These are phyloP conservation scores for Hydractinia echinata DNA, from an alignment of 30 jellyfish, hydroid and myxozoan species.

Conservation along the genomic window DNA sequence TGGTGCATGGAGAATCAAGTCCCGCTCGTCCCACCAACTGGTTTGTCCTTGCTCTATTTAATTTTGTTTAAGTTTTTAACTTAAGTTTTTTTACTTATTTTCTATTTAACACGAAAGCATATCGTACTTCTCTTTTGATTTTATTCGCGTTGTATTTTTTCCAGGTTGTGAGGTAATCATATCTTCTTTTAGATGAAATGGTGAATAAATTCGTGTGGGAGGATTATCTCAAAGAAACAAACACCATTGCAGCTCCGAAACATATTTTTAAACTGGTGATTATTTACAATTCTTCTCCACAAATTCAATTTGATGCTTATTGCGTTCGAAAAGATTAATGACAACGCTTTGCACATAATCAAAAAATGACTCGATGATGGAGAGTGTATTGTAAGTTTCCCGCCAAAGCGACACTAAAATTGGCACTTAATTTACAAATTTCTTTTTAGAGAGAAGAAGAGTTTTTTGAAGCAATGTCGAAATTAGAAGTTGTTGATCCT, in stretches of 20 bases:
- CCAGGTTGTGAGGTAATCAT: not conserved
- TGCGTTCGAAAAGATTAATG: not conserved
- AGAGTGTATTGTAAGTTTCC: no score
- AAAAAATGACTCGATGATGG: no score
- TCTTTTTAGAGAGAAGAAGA: no score
- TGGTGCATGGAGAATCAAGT: conserved; percentile 85
- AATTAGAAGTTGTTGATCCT: conserved; percentile 97
- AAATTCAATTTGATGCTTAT: no score
- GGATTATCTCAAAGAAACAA: conserved; percentile 66
- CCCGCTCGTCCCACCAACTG: conserved; percentile 90
- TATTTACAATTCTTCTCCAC: not conserved
- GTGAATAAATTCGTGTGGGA: conserved; percentile 83
- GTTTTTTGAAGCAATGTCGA: conserved; percentile 60
- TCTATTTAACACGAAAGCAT: not conserved
- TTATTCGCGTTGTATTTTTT: not conserved
- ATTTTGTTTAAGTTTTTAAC: not conserved
- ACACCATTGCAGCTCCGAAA: conserved; percentile 77
- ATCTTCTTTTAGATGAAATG: conserved; percentile 68
- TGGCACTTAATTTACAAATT: no score
- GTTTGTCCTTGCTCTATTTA: conserved; percentile 23
- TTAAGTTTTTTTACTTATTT: not conserved
- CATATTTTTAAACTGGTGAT: conserved; percentile 60
- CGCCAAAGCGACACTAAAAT: no score
- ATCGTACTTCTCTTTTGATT: not conserved
- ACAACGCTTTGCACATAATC: not conserved